These are phyloP conservation scores for Lemur catta DNA, from an alignment of 2,797 vertebrate species.

Conservation along the genomic window DNA sequence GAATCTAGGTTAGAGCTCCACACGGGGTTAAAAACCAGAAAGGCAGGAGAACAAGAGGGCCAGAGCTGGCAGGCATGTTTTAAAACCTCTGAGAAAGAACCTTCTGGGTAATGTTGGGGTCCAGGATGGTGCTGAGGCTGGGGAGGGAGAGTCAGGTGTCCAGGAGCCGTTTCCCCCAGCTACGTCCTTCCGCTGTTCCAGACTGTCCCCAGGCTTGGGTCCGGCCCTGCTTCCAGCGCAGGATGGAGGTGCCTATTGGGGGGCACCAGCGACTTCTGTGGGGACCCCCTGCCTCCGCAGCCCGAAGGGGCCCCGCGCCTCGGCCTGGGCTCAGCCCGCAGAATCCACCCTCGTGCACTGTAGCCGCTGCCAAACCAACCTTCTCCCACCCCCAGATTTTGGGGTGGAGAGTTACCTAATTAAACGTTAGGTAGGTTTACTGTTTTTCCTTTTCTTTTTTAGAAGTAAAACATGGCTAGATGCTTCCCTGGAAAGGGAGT, in stretches of 20 bases:
- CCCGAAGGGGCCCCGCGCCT: background rate
- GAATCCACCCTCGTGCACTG: rapidly evolving
- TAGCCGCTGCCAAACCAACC: background rate
- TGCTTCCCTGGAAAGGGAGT: background rate
- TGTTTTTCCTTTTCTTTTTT: background rate
- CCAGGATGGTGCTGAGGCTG: too few species aligned
- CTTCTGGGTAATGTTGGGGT: background rate
- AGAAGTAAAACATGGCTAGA: background rate
- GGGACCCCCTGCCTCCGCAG: too few species aligned
- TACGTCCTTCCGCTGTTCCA: background rate
- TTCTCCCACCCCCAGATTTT: background rate
- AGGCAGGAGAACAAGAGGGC: background rate
- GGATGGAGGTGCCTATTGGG: background rate
- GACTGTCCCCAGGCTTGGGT: background rate
- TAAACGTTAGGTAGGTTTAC: background rate
- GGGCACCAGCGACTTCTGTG: too few species aligned
- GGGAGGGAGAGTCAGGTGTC: background rate
- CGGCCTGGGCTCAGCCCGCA: background rate
- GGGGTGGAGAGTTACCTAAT: background rate
- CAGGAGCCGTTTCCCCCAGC: background rate
- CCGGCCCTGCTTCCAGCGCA: background rate
- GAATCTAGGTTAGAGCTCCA: background rate
- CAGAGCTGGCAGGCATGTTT: background rate
- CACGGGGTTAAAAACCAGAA: background rate
- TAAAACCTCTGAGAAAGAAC: background rate